Percentiles rank a stretch among this genome's conserved stretches.
These are phyloP conservation scores for Sphenodon punctatus DNA, from an alignment of 2,797 vertebrate species.

Conservation along the genomic window DNA sequence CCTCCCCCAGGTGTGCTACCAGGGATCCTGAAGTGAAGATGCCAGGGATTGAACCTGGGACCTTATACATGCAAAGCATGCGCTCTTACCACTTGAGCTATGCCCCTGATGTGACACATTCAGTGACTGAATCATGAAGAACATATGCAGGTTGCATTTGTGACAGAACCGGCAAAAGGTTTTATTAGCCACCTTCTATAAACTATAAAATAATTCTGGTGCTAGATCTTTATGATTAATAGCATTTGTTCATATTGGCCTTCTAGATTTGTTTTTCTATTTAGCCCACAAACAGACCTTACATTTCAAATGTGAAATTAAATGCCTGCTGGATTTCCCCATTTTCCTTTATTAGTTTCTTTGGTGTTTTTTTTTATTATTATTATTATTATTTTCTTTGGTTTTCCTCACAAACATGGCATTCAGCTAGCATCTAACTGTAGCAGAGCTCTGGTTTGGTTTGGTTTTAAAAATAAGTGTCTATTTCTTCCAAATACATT, in stretches of 20 bases:
- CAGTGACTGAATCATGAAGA: not conserved
- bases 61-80: no score
- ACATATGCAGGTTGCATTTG: not conserved
- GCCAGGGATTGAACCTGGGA: no score
- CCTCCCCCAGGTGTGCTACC: no score
- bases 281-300: not conserved
- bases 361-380: no score
- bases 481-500: constrained; percentile 42
- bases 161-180: not conserved
- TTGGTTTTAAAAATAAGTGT: constrained; percentile 56
- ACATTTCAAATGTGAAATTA: not conserved
- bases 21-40: no score
- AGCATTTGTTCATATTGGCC: not conserved
- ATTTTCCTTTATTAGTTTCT: no score
- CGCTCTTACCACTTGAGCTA: no score
- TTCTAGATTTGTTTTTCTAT: not conserved
- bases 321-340: not conserved
- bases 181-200: constrained; percentile 2
- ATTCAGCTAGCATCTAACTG: not conserved
- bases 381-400: not conserved
- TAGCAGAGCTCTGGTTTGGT: not conserved
- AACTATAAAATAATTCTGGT: not conserved
- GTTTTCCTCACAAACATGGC: not conserved
- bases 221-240: not conserved
- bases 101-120: not conserved